phyloP scores from a whole-genome alignment of 2,888 invertebrate genomes.

The Drosophila atroscutellata region DNA sequence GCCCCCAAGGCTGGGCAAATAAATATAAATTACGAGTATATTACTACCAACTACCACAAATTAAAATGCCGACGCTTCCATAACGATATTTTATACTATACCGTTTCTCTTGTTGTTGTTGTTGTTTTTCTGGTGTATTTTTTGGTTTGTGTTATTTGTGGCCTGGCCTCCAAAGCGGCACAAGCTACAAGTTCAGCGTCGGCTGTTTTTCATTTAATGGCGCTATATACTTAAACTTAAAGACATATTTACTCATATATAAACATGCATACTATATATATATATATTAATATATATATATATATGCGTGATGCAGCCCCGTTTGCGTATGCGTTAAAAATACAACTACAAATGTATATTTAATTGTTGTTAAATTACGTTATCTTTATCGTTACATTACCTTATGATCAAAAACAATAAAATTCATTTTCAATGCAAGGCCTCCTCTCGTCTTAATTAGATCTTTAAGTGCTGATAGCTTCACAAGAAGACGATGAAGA shows the following conservation, averaged over 20 bases:
- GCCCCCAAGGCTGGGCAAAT: slow-evolving; percentile 71
- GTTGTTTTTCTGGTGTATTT: background rate
- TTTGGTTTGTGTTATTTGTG: slow-evolving; percentile 3
- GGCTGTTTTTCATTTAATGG: slow-evolving; percentile 49
- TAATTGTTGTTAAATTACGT: slow-evolving; percentile 77
- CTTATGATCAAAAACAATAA: slow-evolving; percentile 74
- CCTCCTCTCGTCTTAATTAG: slow-evolving; percentile 50
- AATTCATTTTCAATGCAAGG: slow-evolving; percentile 76
- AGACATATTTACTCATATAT: slow-evolving; percentile 7
- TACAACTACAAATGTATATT: slow-evolving; percentile 63
- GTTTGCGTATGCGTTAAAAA: slow-evolving; percentile 30
- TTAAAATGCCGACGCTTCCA: slow-evolving; percentile 50
- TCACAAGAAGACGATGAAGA: background rate
- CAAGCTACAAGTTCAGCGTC: slow-evolving; percentile 51
- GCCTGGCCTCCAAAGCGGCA: slow-evolving; percentile 68
- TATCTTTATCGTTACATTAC: slow-evolving; percentile 69
- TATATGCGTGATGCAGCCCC: slow-evolving; percentile 11
- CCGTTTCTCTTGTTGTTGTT: slow-evolving; percentile 1
- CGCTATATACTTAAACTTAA: slow-evolving; percentile 38
- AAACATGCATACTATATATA: slow-evolving; percentile 23
- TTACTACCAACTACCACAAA: slow-evolving; percentile 71
- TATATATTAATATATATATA: background rate
- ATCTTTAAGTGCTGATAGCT: slow-evolving; percentile 40
- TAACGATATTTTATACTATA: slow-evolving; percentile 33
- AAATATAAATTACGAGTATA: slow-evolving; percentile 70